These are phyloP conservation scores for Aleiodes sp. DNA, from an alignment of 1,140 invertebrate genomes.

Conservation along the genomic window DNA sequence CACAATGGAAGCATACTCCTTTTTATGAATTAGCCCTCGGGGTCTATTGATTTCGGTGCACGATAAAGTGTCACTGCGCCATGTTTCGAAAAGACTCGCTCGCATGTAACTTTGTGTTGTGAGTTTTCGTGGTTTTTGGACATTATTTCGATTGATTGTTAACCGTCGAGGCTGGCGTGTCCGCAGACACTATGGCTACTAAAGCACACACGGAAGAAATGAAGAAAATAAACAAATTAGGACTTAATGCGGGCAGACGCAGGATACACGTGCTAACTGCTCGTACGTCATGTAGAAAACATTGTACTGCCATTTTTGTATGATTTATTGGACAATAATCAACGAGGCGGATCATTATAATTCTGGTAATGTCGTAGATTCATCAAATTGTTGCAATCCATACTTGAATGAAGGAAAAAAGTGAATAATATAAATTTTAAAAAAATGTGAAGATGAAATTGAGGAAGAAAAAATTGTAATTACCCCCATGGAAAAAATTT, in stretches of 20 bases:
- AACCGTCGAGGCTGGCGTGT: slow-evolving; percentile 46
- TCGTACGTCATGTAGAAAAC: neutral
- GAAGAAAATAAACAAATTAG: neutral
- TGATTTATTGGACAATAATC: slow-evolving; percentile 3
- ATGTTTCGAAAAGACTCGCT: neutral
- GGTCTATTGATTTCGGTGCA: neutral
- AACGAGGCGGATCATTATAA: neutral
- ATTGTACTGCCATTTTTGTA: neutral
- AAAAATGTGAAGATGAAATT: no score
- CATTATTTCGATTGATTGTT: slow-evolving; percentile 15
- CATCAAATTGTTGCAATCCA: no score
- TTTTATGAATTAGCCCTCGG: slow-evolving; percentile 6
- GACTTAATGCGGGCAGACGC: neutral
- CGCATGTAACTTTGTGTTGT: neutral
- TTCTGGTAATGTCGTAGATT: no score
- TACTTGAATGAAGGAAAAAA: no score
- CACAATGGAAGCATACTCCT: neutral
- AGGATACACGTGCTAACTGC: neutral
- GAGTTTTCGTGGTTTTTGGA: neutral
- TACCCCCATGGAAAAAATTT: no score
- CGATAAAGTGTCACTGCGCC: slow-evolving; percentile 11
- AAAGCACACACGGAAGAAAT: slow-evolving; percentile 29
- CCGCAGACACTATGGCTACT: slow-evolving; percentile 45
- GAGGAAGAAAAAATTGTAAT: no score
- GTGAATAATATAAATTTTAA: no score